Percentiles rank a stretch among this genome's conserved stretches.
phyloP scores from a whole-genome alignment of 2,888 invertebrate species.

The Drosophila suboccidentalis region DNA sequence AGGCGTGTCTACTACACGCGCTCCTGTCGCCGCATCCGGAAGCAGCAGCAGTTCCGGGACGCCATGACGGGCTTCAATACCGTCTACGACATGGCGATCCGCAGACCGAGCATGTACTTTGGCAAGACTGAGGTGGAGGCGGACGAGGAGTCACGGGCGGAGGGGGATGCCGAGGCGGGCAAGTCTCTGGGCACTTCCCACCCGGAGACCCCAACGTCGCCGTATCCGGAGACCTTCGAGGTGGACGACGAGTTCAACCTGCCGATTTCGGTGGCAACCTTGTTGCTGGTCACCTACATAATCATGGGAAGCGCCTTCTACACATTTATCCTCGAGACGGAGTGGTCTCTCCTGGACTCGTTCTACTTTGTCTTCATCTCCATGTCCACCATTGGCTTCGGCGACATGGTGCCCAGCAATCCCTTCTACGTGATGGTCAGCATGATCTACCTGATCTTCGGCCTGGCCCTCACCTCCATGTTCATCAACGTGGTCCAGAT shows the following conservation, averaged over 20 bases:
- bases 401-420: constrained; percentile 95
- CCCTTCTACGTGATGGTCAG: constrained; percentile 95
- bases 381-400: constrained; percentile 98
- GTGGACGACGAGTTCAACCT: constrained; percentile 97
- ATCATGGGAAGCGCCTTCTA: constrained; percentile 94
- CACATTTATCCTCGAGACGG: constrained; percentile 88
- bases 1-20: constrained; percentile 94
- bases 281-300: constrained; percentile 94
- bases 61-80: constrained; percentile 94
- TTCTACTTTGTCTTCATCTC: constrained; percentile 99
- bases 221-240: constrained; percentile 91
- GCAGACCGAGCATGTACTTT: constrained; percentile 90
- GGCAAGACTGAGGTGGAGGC: constrained; percentile 86
- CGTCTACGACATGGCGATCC: constrained; percentile 92
- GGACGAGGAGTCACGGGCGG: constrained; percentile 86
- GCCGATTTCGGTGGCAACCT: constrained; percentile 95
- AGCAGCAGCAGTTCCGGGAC: constrained; percentile 92
- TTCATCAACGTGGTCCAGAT: constrained; percentile 98
- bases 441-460: constrained; percentile 96
- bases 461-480: constrained; percentile 98
- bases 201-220: constrained; percentile 90
- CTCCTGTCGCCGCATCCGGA: constrained; percentile 91
- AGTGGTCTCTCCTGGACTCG: constrained; percentile 96
- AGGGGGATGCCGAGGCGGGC: constrained; percentile 68
- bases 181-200: constrained; percentile 77